Base-by-base conservation (phyloP, 2,113 vertebrate species). In the Garra rufa region DNA sequence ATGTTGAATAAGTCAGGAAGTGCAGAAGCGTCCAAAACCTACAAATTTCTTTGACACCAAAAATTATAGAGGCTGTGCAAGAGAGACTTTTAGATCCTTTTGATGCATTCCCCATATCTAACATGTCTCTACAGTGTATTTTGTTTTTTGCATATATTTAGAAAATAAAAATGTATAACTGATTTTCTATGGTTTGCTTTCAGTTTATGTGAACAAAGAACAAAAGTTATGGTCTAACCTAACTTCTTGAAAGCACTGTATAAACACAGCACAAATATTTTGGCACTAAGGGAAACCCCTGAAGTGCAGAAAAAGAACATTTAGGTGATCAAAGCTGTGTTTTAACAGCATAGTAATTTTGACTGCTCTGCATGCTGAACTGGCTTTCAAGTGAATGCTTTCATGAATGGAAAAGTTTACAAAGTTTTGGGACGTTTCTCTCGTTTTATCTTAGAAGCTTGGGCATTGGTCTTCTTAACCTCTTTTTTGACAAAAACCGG, bases 331-430 rank as follows among this genome's bases (percentile, higher is more conserved):
- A 91, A 90, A 88, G 67, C 10, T 1, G 61, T 88, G 89, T 88
- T 85, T n/a, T 71, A 91, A 92, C 91, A 90, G 87, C 91, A 90
- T 91, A 93, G 92, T 91, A 81, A 87, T 76, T 90, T 89, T 92
- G 89, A 91, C 89, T 81, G 63, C 77, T 76, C 38, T 59, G 59
- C 90, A 82, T 75, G 87, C 44, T 19, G 88, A 91, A 90, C 85
- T 52, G 61, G 70, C 84, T 87, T 84, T 61, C 30, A 15, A 82
- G 90, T 86, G 70, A 92, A 91, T 73, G 63, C 82, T 89, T 90
- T 90, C 84, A 90, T 88, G 90, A 85, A 91, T 89, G 93, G 93
- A 94, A 94, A 94, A 89, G 82, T 75, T 91, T 89, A 93, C 91
- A 90, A 30, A 50, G 74, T 21, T 19, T 52, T 61, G 7, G n/a